Evolutionary conservation across 2,797 vertebrate genomes (phyloP).

Genomic region (Champsocephalus esox): DNA sequence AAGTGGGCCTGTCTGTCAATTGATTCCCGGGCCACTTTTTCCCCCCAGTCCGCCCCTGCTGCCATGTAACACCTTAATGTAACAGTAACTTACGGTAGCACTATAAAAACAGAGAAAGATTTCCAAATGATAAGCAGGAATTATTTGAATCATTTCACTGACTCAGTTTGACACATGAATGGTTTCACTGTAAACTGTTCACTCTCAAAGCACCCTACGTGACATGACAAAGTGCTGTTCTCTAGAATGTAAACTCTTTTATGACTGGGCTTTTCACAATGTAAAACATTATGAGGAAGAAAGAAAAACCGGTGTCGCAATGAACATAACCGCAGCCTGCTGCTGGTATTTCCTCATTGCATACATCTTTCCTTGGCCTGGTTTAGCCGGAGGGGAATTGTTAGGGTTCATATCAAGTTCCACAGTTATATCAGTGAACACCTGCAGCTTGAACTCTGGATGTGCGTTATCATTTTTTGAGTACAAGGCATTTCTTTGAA

Average conservation of each 20-base stretch:
- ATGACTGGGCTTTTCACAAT: not conserved
- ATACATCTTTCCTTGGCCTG: too few species aligned
- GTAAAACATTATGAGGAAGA: not conserved
- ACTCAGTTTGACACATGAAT: not conserved
- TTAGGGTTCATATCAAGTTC: not conserved
- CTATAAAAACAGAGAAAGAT: too few species aligned
- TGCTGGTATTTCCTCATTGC: not conserved
- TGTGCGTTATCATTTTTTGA: not conserved
- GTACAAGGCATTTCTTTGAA: not conserved
- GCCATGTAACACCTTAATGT: too few species aligned
- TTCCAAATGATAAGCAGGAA: too few species aligned
- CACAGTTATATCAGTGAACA: too few species aligned
- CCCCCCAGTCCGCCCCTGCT: too few species aligned
- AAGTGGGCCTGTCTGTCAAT: too few species aligned
- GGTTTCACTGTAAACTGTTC: not conserved
- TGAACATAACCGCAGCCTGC: not conserved
- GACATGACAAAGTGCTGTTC: not conserved
- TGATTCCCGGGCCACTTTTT: too few species aligned
- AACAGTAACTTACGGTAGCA: too few species aligned
- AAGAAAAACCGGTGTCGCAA: fast-evolving
- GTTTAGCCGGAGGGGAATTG: not conserved
- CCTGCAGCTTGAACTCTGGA: not conserved
- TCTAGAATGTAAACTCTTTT: not conserved
- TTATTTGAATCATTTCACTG: too few species aligned
- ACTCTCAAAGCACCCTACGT: not conserved